Base-by-base conservation (phyloP, 2,113 vertebrate species). In the Dicaeum eximium region DNA sequence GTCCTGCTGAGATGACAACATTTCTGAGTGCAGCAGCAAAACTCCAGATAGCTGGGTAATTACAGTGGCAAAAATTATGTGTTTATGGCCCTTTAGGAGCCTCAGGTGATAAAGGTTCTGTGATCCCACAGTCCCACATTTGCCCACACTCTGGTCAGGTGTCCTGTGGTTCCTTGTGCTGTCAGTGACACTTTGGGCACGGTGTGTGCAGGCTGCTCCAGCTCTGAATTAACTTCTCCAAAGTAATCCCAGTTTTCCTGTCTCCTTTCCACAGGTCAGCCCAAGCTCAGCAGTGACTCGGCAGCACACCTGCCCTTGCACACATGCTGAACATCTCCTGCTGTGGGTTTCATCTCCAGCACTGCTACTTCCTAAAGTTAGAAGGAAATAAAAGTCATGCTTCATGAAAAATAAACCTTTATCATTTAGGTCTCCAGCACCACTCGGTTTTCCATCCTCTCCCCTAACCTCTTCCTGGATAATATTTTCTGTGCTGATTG, bases 21-120 rank as follows among this genome's bases (percentile, higher is more conserved):
- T 84, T 92, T 91, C 72, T 61, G 86, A 96, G 73, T 6, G 61
- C 86, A 53, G 70, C 35, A 92, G 65, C 93, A 86, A 78, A 92
- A 83, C 91, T 93, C 91, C 77, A 93, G 86, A 84, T 91, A 95
- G 75, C 69, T 86, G 83, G 88, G 77, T 97, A 96, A 96, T 97
- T 97, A 94, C 88, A 88, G 56, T 58, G 64, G 91, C 94, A 96
- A 83, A 94, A 96, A 74, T 71, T 22, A 74, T 48, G 44, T 80
- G 44, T 58, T 95, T 88, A 31, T 90, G 72, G 83, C 80, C 92
- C 94, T 92, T 88, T 47, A 88, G 96, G 88, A 96, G 56, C 83
- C 60, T 56, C 80, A 88, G 92, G 94, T 88, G 92, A 93, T 86
- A 96, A 97, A 91, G 30, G 53, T 92, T 86, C 71, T 97, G 96